phyloP scores from a whole-genome alignment of 2,113 vertebrate species.

The Antechinus stuartii region DNA sequence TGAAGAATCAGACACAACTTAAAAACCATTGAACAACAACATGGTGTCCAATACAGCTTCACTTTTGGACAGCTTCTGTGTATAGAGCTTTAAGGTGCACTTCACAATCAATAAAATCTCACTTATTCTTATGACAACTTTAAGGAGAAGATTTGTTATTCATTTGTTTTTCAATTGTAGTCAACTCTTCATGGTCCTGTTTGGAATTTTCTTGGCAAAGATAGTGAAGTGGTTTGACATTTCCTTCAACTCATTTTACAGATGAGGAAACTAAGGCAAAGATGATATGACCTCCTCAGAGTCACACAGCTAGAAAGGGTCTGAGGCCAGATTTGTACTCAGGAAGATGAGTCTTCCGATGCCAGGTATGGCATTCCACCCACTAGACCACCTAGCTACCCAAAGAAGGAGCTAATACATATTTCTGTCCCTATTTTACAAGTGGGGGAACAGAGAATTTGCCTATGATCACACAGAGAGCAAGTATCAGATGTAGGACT shows the following conservation, averaged over 20 bases:
- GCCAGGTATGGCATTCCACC: neutral
- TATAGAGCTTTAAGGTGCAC: neutral
- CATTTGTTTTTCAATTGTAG: neutral
- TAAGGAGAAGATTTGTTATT: neutral
- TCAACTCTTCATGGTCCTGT: no score
- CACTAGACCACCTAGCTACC: neutral
- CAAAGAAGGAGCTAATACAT: neutral
- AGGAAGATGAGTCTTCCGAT: neutral
- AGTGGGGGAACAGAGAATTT: neutral
- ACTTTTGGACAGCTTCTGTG: neutral
- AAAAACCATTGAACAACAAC: neutral
- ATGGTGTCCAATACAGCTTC: neutral
- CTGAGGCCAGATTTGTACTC: neutral
- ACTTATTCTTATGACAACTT: neutral
- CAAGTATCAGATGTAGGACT: neutral
- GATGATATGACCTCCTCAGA: neutral
- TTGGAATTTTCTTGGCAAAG: neutral
- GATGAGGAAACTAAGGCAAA: neutral
- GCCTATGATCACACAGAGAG: neutral
- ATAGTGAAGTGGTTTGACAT: neutral
- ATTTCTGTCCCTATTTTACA: neutral
- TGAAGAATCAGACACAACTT: neutral
- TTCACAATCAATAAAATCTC: neutral
- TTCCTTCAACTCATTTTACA: neutral
- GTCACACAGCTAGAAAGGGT: neutral